These are phyloP conservation scores for Amblyjoppa proteus DNA, from an alignment of 2,888 invertebrate genomes.

Conservation along the genomic window DNA sequence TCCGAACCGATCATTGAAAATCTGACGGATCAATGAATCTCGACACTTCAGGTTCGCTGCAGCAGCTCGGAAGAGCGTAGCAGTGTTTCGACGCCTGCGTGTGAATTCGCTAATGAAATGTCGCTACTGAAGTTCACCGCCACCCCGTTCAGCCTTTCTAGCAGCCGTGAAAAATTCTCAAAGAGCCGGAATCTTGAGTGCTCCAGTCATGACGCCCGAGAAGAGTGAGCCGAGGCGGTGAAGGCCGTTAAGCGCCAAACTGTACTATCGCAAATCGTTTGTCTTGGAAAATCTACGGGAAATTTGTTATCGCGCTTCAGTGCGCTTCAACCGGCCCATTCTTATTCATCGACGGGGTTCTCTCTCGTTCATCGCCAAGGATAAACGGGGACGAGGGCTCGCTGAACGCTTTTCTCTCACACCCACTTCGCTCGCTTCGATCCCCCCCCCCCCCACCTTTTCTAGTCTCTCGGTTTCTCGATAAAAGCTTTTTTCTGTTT, in stretches of 20 bases:
- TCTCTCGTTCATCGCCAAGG: constrained; percentile 1
- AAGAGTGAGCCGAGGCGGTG: background rate
- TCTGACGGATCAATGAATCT: background rate
- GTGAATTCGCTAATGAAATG: background rate
- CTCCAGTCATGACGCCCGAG: background rate
- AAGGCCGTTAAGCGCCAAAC: constrained; percentile 39
- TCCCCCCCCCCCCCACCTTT: background rate
- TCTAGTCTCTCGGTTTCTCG: constrained; percentile 16
- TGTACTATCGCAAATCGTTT: constrained; percentile 31
- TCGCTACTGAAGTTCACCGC: background rate
- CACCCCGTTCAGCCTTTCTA: background rate
- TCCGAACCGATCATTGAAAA: background rate
- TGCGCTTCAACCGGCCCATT: constrained; percentile 16
- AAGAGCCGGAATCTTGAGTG: constrained; percentile 24
- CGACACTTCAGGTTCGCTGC: background rate
- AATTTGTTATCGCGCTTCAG: constrained; percentile 33
- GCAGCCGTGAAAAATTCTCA: background rate
- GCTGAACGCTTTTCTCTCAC: constrained; percentile 14
- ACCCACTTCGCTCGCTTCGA: constrained; percentile 10
- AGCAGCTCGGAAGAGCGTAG: too few relatives aligned
- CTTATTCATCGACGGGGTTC: constrained; percentile 14
- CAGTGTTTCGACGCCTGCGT: background rate
- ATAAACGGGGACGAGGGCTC: constrained; percentile 29
- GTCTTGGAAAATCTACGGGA: constrained; percentile 33
- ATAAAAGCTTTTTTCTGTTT: constrained; percentile 61